Evolutionary conservation across 2,888 invertebrate species (phyloP).

Genomic region (Emesis russula): DNA sequence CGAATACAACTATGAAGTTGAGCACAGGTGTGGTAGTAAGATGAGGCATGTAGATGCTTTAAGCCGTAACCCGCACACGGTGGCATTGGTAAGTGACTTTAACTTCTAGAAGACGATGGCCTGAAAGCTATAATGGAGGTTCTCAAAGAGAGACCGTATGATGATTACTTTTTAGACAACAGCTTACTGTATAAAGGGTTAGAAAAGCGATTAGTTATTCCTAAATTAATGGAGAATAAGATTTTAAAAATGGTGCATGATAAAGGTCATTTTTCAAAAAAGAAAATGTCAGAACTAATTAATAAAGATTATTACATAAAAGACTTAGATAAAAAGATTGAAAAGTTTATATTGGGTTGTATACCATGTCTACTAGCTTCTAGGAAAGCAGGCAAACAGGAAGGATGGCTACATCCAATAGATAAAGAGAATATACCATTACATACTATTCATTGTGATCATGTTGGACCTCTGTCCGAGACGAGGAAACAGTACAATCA

Average conservation of each 20-base stretch:
- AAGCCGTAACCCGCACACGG: constrained; percentile 10
- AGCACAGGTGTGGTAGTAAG: not conserved
- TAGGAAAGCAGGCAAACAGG: constrained; percentile 87
- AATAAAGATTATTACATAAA: constrained; percentile 87
- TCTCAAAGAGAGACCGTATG: constrained; percentile 56
- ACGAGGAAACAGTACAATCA: constrained; percentile 90
- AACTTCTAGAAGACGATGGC: constrained; percentile 69
- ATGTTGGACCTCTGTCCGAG: constrained; percentile 89
- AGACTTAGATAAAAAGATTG: constrained; percentile 67
- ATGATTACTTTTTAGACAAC: constrained; percentile 80
- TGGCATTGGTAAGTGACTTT: constrained; percentile 16
- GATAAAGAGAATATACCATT: constrained; percentile 73
- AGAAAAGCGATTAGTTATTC: constrained; percentile 87
- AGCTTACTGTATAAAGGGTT: constrained; percentile 81
- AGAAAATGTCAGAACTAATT: constrained; percentile 14
- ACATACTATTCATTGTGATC: constrained; percentile 84
- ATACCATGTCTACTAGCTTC: constrained; percentile 83
- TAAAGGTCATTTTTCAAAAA: constrained; percentile 78
- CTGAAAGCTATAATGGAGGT: constrained; percentile 73
- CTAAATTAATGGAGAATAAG: constrained; percentile 87
- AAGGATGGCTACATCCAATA: constrained; percentile 71
- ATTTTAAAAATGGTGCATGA: constrained; percentile 72
- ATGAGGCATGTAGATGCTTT: constrained; percentile 12
- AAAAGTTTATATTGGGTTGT: constrained; percentile 54
- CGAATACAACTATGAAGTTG: constrained; percentile 1